Conservation (phyloP, 2,113 vertebrate genomes). For the Osmerus eperlanus region DNA sequence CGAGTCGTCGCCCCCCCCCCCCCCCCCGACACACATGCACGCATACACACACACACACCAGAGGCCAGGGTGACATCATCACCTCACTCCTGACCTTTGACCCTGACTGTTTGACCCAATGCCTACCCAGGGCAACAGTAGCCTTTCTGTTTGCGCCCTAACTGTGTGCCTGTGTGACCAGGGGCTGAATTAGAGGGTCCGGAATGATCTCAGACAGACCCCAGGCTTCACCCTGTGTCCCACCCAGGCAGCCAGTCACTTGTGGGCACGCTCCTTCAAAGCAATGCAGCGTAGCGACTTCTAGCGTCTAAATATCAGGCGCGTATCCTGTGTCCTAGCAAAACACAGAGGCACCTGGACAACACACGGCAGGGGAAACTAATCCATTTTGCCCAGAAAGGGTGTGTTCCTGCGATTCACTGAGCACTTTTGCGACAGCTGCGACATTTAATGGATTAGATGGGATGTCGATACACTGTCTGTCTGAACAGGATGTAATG, state of each 20-base stretch:
- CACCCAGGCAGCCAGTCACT: neutral
- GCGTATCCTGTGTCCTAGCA: neutral
- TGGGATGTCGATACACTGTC: constrained; percentile 30
- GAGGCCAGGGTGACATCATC: constrained; percentile 64
- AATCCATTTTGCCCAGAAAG: too few relatives aligned
- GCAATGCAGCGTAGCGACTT: neutral
- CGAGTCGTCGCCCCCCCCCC: constrained; percentile 46
- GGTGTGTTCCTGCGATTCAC: too few relatives aligned
- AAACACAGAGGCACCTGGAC: neutral
- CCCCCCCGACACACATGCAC: constrained; percentile 31
- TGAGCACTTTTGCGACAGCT: constrained; percentile 16
- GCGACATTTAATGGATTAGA: constrained; percentile 30
- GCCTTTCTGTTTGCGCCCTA: constrained; percentile 51
- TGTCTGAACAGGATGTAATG: constrained; percentile 51
- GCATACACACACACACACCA: constrained; percentile 38
- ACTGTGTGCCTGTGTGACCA: constrained; percentile 13
- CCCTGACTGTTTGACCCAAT: constrained; percentile 60
- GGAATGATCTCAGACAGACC: neutral
- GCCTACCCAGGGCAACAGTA: constrained; percentile 60
- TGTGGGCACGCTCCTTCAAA: neutral
- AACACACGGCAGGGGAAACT: neutral
- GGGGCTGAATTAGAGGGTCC: neutral
- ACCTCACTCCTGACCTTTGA: constrained; percentile 60
- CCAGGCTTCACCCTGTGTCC: neutral
- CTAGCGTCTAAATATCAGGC: neutral